These are phyloP conservation scores for Caenorhabditis inopinata DNA, from an alignment of 1,140 invertebrate genomes.

Conservation along the genomic window DNA sequence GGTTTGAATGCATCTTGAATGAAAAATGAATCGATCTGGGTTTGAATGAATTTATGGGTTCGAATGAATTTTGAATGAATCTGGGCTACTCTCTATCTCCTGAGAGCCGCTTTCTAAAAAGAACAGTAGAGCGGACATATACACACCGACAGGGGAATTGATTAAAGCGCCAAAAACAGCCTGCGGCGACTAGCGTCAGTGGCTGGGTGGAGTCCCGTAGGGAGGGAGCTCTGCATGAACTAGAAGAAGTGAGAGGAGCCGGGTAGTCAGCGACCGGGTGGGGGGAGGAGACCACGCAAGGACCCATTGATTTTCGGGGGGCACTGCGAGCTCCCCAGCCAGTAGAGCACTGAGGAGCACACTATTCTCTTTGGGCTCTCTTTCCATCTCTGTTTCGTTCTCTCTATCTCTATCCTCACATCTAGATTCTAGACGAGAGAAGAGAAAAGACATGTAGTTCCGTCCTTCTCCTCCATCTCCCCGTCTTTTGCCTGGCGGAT, in stretches of 20 bases:
- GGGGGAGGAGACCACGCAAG: conserved; percentile 3
- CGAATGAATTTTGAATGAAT: neutral
- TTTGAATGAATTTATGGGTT: too few relatives aligned
- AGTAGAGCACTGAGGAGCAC: neutral
- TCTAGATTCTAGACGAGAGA: neutral
- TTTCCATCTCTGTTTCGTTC: neutral
- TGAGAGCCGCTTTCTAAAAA: neutral
- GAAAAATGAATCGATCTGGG: too few relatives aligned
- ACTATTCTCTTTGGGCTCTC: conserved; percentile 19
- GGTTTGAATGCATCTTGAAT: conserved; percentile 1
- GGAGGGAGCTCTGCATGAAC: neutral
- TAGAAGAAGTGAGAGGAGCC: conserved; percentile 20
- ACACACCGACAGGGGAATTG: conserved; percentile 25
- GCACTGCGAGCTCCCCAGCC: conserved; percentile 12
- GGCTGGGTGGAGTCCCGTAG: neutral
- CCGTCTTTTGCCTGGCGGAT: conserved; percentile 17
- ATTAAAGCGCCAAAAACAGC: conserved; percentile 34
- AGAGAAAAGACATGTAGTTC: conserved; percentile 12
- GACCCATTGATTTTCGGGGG: conserved; percentile 32
- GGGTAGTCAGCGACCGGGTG: neutral
- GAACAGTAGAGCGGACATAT: conserved; percentile 2
- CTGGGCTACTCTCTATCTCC: neutral
- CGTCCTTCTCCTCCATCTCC: neutral
- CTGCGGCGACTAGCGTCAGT: conserved; percentile 20
- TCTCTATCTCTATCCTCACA: neutral